A percentile compares a stretch with the other conserved stretches of the same genome.
These are phyloP conservation scores for Amphipyra berbera DNA, from an alignment of 2,888 invertebrate genomes.

Conservation along the genomic window DNA sequence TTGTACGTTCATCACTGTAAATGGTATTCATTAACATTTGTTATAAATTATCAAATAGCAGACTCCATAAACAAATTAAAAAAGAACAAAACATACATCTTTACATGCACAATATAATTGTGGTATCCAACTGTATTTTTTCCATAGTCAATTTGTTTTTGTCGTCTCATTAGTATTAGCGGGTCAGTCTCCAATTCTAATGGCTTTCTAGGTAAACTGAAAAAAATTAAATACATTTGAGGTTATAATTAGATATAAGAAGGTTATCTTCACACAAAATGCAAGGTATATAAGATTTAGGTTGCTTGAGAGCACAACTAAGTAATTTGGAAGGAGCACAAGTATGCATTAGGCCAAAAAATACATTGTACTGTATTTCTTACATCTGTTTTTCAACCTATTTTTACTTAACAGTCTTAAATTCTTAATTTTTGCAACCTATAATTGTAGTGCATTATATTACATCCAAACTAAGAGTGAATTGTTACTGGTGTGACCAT, in stretches of 20 bases:
- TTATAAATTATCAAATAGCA: not conserved
- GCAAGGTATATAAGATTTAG: too few species aligned
- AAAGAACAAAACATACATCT: conserved; percentile 89
- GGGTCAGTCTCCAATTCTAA: conserved; percentile 93
- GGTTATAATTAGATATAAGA: not conserved
- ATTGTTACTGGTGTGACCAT: too few species aligned
- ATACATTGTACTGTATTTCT: too few species aligned
- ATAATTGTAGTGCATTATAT: too few species aligned
- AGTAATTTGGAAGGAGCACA: too few species aligned
- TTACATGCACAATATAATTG: conserved; percentile 92
- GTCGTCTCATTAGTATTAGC: conserved; percentile 92
- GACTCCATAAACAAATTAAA: not conserved
- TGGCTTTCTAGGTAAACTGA: conserved; percentile 67
- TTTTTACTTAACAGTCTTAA: too few species aligned
- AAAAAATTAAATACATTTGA: conserved; percentile 34
- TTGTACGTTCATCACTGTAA: conserved; percentile 90
- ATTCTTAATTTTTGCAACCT: too few species aligned
- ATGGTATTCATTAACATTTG: not conserved
- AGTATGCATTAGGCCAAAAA: too few species aligned
- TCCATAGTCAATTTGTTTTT: conserved; percentile 98
- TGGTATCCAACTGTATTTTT: conserved; percentile 97
- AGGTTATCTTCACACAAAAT: not conserved
- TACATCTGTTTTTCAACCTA: too few species aligned
- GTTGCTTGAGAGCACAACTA: too few species aligned
- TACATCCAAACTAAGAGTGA: too few species aligned